A percentile compares a stretch with the other conserved stretches of the same genome.
These are phyloP conservation scores for Heliconius hortense DNA, from an alignment of 2,888 invertebrate genomes.

Conservation along the genomic window DNA sequence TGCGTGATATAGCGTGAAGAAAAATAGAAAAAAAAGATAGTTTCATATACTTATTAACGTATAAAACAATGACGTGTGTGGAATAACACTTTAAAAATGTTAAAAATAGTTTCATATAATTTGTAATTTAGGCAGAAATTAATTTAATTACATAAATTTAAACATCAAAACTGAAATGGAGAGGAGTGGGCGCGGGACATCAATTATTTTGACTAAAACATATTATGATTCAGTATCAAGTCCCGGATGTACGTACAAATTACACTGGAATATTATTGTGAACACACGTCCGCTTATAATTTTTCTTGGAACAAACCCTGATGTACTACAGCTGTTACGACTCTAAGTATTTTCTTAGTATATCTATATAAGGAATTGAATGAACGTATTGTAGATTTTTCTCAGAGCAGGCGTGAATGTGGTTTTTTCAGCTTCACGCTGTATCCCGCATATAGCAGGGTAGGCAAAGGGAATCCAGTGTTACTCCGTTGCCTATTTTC, in stretches of 20 bases:
- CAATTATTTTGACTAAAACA: slow-evolving; percentile 25
- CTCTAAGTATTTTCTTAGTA: not conserved
- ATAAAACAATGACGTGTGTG: too few species aligned
- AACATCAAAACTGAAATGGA: not conserved
- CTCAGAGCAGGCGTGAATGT: not conserved
- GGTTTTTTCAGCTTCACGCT: too few species aligned
- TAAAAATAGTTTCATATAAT: not conserved
- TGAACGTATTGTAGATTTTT: not conserved
- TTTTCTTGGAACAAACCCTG: slow-evolving; percentile 28
- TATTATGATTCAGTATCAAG: slow-evolving; percentile 13
- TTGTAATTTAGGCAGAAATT: not conserved
- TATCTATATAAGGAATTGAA: not conserved
- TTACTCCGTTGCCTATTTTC: too few species aligned
- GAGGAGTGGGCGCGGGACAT: slow-evolving; percentile 13
- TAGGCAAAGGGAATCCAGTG: too few species aligned
- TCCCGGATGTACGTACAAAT: slow-evolving; percentile 28
- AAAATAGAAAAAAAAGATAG: too few species aligned
- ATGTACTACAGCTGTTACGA: not conserved
- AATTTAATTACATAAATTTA: slow-evolving; percentile 6
- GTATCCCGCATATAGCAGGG: too few species aligned
- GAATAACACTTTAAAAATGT: too few species aligned
- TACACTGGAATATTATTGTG: slow-evolving; percentile 5
- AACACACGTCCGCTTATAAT: slow-evolving; percentile 20
- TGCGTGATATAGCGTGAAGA: too few species aligned
- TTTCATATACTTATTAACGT: too few species aligned